Conservation (phyloP, 1,140 invertebrate genomes). For the Brachystomella parvula region DNA sequence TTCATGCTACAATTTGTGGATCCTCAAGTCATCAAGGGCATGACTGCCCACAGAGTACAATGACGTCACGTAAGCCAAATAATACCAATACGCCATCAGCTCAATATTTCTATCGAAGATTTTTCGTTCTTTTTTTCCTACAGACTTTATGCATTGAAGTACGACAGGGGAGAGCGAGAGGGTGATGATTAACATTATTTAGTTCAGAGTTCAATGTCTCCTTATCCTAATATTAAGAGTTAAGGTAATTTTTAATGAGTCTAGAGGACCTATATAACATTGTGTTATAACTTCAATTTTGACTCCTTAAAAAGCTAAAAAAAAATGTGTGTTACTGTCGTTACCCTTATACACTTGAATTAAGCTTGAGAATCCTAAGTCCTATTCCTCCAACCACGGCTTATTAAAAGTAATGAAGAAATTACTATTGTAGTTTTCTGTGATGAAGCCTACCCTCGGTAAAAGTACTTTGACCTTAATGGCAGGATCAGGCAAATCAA, state of each 20-base stretch:
- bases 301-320: constrained; percentile 16
- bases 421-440: no score
- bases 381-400: no score
- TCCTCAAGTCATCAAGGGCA: constrained; percentile 64
- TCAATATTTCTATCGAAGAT: constrained; percentile 5
- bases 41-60: constrained; percentile 75
- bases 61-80: constrained; percentile 51
- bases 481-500: no score
- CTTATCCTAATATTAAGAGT: not conserved
- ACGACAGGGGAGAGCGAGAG: not conserved
- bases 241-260: not conserved
- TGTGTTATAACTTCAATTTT: constrained; percentile 10
- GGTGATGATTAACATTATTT: not conserved
- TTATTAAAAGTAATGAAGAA: no score
- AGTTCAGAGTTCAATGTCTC: constrained; percentile 1
- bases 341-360: not conserved
- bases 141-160: constrained; percentile 23
- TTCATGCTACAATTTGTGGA: constrained; percentile 66
- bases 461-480: no score
- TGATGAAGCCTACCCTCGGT: no score
- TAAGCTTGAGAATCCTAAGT: no score
- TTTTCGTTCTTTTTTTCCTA: constrained; percentile 6
- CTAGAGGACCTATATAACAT: constrained; percentile 10
- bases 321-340: not conserved
- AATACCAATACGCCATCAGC: not conserved